Percentiles rank a stretch among this genome's conserved stretches.
Conservation (phyloP, 2,888 invertebrate species). For the Lasioglossum lativentre region DNA sequence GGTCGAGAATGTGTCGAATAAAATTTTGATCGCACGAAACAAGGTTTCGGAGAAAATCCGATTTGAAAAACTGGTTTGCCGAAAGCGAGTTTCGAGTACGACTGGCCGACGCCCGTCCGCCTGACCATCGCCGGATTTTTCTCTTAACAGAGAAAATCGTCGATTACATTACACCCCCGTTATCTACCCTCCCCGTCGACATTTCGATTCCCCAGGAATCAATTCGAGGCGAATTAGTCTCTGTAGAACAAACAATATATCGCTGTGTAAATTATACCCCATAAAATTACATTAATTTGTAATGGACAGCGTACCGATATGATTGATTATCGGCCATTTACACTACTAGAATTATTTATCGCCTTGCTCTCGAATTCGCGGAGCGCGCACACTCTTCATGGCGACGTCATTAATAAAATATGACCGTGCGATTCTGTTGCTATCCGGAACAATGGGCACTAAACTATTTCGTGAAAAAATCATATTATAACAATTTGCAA, state of each 20-base stretch:
- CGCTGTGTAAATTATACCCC: not conserved
- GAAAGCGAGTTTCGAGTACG: not conserved
- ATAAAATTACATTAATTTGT: not conserved
- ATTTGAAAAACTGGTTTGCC: not conserved
- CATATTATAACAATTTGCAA: no score
- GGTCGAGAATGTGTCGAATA: not conserved
- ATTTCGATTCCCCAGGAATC: not conserved
- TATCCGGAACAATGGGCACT: not conserved
- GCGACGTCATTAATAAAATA: not conserved
- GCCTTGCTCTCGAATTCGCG: not conserved
- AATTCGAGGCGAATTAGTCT: not conserved
- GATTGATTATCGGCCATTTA: not conserved
- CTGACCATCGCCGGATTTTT: not conserved
- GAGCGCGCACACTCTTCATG: not conserved
- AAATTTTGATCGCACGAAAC: conserved; percentile 1
- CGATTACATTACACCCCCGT: not conserved
- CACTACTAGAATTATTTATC: not conserved
- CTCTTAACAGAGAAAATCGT: not conserved
- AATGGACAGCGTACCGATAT: not conserved
- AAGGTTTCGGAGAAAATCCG: not conserved
- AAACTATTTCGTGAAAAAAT: not conserved
- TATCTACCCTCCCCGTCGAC: not conserved
- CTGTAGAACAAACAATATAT: not conserved
- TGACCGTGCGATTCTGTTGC: not conserved
- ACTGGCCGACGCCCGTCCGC: not conserved